Percentiles rank a stretch among this genome's conserved stretches.
phyloP scores from a whole-genome alignment of 2,888 invertebrate species.

The Eutolmus rufibarbis region DNA sequence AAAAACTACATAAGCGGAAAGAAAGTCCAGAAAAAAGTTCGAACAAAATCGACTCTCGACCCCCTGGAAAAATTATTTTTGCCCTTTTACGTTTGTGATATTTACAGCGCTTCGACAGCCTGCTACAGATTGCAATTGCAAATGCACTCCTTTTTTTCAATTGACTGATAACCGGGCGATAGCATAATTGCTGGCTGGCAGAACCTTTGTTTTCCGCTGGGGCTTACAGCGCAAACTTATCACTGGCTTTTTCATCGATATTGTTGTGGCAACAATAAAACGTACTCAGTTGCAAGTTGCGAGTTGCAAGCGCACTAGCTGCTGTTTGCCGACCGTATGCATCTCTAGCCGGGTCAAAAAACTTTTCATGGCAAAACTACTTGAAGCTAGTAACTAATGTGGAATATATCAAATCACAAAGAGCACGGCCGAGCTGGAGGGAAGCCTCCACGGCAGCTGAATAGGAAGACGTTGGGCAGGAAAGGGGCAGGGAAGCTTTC shows the following conservation, averaged over 20 bases:
- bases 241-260: background rate
- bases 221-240: background rate
- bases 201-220: background rate
- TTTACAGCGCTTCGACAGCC: background rate
- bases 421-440: background rate
- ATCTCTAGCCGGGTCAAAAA: background rate
- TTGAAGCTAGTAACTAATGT: background rate
- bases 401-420: constrained; percentile 4
- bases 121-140: background rate
- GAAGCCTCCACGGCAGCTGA: background rate
- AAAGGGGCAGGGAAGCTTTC: background rate
- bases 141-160: background rate
- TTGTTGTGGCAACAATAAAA: background rate
- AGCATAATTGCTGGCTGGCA: background rate
- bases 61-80: background rate
- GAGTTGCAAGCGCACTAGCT: background rate
- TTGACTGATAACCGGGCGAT: background rate
- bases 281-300: background rate
- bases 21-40: background rate
- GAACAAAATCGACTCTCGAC: background rate
- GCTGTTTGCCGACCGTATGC: background rate
- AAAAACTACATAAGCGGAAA: background rate
- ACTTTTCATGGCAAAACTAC: constrained; percentile 27
- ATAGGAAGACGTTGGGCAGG: background rate
- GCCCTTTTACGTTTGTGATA: background rate